Evolutionary conservation across 2,113 vertebrate genomes (phyloP).

Genomic region (Aspiorhynchus laticeps): DNA sequence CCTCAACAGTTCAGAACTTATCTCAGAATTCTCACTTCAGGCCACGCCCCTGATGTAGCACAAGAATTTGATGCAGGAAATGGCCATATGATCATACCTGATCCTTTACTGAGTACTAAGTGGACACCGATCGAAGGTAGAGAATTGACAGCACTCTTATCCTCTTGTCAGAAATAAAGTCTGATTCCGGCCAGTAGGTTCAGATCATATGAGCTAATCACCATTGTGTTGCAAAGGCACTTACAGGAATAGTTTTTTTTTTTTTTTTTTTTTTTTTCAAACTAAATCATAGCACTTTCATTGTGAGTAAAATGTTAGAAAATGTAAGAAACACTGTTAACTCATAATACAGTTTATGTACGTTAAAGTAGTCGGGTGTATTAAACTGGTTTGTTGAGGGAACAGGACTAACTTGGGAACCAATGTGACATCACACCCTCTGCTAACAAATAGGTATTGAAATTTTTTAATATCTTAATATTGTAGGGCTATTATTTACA

Average conservation of each 20-base stretch:
- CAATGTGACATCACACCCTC: no score
- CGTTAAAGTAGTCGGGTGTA: no score
- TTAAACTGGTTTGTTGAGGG: background rate
- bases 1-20: constrained; percentile 65
- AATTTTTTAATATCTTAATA: no score
- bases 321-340: background rate
- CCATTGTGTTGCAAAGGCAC: background rate
- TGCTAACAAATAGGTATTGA: no score
- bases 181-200: no score
- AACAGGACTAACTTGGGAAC: no score
- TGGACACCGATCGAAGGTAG: constrained; percentile 70
- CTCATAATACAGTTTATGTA: background rate
- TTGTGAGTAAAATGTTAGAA: no score
- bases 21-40: constrained; percentile 67
- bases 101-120: constrained; percentile 4
- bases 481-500: background rate
- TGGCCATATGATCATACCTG: constrained; percentile 16
- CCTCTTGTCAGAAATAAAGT: background rate
- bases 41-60: constrained; percentile 55
- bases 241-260: background rate
- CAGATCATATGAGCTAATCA: background rate
- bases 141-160: background rate
- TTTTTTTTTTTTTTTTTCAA: no score
- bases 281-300: no score
- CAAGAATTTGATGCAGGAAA: background rate